phyloP scores from a whole-genome alignment of 2,888 invertebrate genomes.

The Papilio protenor region DNA sequence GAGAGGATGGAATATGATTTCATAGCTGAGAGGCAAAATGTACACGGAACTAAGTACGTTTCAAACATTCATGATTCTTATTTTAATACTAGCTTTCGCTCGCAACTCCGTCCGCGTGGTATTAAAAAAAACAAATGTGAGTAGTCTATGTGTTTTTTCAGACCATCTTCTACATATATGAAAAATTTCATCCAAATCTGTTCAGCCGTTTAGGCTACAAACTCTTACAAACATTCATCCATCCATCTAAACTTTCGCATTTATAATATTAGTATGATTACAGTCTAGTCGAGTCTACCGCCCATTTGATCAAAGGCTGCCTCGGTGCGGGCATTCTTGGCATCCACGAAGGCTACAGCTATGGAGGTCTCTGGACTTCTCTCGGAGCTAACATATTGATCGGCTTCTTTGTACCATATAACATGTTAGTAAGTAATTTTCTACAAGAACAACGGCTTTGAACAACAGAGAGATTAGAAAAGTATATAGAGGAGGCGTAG shows the following conservation, averaged over 20 bases:
- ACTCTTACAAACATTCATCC: too few relatives aligned
- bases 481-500: too few relatives aligned
- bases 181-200: too few relatives aligned
- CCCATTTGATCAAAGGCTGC: slow-evolving; percentile 68
- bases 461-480: neutral
- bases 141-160: too few relatives aligned
- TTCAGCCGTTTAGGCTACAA: too few relatives aligned
- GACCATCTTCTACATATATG: neutral
- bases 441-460: neutral
- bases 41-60: slow-evolving; percentile 62
- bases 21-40: slow-evolving; percentile 58
- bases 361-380: slow-evolving; percentile 69
- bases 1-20: slow-evolving; percentile 63
- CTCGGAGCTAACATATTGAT: slow-evolving; percentile 55
- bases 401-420: slow-evolving; percentile 58
- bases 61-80: neutral
- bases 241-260: too few relatives aligned
- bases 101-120: too few relatives aligned
- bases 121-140: too few relatives aligned
- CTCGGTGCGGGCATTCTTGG: slow-evolving; percentile 67
- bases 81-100: neutral
- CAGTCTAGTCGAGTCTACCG: slow-evolving; percentile 64
- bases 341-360: slow-evolving; percentile 73
- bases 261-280: neutral
- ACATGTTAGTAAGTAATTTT: slow-evolving; percentile 64